Evolutionary conservation across 1,140 invertebrate species (phyloP).

Genomic region (Sitodiplosis mosellana): DNA sequence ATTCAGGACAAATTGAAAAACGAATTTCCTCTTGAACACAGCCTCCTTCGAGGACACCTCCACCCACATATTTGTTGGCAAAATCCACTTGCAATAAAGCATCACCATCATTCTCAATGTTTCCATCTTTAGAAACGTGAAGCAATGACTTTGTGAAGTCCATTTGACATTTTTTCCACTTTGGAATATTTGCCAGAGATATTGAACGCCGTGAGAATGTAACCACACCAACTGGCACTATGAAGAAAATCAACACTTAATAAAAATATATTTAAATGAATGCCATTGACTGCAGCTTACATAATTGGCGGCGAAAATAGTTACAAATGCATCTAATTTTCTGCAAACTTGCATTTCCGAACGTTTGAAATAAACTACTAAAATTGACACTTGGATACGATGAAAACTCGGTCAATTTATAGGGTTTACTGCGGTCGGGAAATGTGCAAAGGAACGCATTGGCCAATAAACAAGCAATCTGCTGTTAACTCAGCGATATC

Average conservation of each 20-base stretch:
- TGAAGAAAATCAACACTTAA: no score
- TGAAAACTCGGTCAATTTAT: constrained; percentile 44
- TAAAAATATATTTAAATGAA: no score
- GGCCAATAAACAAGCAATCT: constrained; percentile 71
- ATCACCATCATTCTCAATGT: constrained; percentile 67
- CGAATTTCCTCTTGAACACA: constrained; percentile 97
- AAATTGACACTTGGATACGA: constrained; percentile 79
- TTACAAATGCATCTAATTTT: constrained; percentile 79
- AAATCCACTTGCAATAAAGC: constrained; percentile 88
- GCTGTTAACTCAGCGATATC: constrained; percentile 50
- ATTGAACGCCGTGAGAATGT: no score
- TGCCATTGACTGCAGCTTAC: no score
- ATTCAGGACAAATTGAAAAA: constrained; percentile 90
- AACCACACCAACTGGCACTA: no score
- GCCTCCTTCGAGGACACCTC: constrained; percentile 75
- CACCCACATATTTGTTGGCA: constrained; percentile 87
- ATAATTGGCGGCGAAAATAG: constrained; percentile 70
- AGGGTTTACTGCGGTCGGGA: constrained; percentile 53
- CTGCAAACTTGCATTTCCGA: constrained; percentile 32
- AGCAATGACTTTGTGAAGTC: constrained; percentile 38
- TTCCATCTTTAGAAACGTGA: constrained; percentile 52
- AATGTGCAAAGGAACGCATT: constrained; percentile 96
- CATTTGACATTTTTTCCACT: constrained; percentile 31
- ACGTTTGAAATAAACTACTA: constrained; percentile 30
- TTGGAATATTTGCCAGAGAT: no score